Evolutionary conservation across 2,113 vertebrate genomes (phyloP).

Genomic region (Callopanchax toddi): DNA sequence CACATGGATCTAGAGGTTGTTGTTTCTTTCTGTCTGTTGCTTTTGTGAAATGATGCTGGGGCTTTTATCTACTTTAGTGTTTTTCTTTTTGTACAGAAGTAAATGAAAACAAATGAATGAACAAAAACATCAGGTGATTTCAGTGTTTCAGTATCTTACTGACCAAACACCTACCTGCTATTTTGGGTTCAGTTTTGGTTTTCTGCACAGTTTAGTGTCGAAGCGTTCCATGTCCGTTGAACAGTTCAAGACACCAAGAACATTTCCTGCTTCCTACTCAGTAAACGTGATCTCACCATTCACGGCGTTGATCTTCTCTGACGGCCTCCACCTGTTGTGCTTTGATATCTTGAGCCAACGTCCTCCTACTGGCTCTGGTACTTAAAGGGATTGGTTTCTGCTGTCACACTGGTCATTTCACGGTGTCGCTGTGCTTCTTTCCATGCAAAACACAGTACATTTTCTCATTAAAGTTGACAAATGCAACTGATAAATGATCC

Average conservation of each 20-base stretch:
- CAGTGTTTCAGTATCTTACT: too few species aligned
- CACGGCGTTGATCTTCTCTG: slow-evolving; percentile 5
- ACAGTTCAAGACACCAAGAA: background rate
- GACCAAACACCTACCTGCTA: too few species aligned
- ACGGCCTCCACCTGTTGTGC: slow-evolving; percentile 4
- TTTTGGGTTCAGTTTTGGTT: background rate
- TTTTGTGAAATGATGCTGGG: too few species aligned
- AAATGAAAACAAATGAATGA: too few species aligned
- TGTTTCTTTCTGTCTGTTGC: too few species aligned
- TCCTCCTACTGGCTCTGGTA: background rate
- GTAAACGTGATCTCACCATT: slow-evolving; percentile 6
- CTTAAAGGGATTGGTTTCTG: background rate
- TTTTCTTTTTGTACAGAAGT: too few species aligned
- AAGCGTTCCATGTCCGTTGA: background rate
- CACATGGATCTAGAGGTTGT: too few species aligned
- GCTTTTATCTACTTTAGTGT: too few species aligned
- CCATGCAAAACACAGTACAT: too few species aligned
- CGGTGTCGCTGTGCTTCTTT: background rate
- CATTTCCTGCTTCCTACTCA: slow-evolving; percentile 8
- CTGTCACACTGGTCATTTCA: background rate
- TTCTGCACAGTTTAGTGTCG: background rate
- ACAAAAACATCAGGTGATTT: too few species aligned
- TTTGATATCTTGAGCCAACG: slow-evolving; percentile 1
- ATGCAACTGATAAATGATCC: background rate
- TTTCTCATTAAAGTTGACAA: too few species aligned